phyloP scores from a whole-genome alignment of 2,113 vertebrate species.

The Pangasianodon hypophthalmus region DNA sequence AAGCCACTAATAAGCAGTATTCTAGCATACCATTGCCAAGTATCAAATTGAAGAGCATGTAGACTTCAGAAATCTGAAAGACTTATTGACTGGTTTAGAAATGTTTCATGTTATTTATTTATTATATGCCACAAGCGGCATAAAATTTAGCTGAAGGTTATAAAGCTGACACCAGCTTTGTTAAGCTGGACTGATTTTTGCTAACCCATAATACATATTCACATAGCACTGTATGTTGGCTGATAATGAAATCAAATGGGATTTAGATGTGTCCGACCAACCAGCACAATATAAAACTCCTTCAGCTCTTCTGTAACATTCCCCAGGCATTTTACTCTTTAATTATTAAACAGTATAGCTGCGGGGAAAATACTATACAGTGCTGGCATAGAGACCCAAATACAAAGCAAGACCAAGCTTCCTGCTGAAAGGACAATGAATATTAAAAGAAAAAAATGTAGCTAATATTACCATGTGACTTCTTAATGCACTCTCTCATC shows the following conservation, averaged over 20 bases:
- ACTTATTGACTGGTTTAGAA: neutral
- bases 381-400: neutral
- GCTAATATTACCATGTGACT: neutral
- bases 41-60: neutral
- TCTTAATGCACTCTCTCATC: neutral
- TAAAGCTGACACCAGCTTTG: neutral
- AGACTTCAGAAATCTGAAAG: neutral
- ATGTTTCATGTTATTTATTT: neutral
- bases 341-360: neutral
- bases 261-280: neutral
- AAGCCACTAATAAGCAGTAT: neutral
- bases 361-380: neutral
- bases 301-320: neutral
- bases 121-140: neutral
- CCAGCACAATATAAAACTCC: constrained; percentile 2
- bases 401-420: neutral
- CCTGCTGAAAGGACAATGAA: neutral
- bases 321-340: neutral
- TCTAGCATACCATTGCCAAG: neutral
- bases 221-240: neutral
- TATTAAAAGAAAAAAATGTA: neutral
- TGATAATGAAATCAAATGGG: neutral
- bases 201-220: neutral
- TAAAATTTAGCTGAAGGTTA: neutral
- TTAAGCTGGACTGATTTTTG: neutral